Base-by-base conservation (phyloP, 2,113 vertebrate genomes). In the Erythrolamprus reginae region DNA sequence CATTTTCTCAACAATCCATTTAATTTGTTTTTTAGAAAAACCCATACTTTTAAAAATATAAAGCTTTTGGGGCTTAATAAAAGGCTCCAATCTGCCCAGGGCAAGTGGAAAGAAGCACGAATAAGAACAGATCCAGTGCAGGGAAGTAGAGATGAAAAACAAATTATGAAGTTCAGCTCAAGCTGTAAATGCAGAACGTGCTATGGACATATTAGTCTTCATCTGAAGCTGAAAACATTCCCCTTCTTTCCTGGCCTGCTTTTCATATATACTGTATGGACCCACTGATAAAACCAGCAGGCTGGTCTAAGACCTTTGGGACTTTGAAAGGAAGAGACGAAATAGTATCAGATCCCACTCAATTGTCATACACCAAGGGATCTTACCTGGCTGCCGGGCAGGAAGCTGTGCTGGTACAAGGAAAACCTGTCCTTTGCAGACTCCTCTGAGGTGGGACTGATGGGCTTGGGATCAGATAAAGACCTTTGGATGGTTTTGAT, bases 401-500 rank as follows among this genome's bases (percentile, higher is more conserved):
- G 95, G 95, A 98, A 97, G 24, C 98, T 97, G 92, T 98, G 98
- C 96, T 99, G 98, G 95, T 99, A 99, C 94, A 99, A 97, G 85
- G 98, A 98, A 96, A 99, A 99, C 90, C 98, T 98, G 96, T 98
- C 98, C 97, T 98, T 99, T 91, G 97, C 89, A 1, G 98, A 97
- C 88, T 99, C 99, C 88, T 99, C 99, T 8, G 98, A 98, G 0
- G 99, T 99, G 91, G 99, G 99, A 96, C 99, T 99, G 95, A 99
- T 98, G 95, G 99, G 99, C 93, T 99, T 99, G 87, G 99, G 99
- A 95, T 99, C 99, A 0, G 99, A 99, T 97, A 99, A 97, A 89
- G 99, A 99, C 88, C 99, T 98, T 94, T 99, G 99, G 94, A 99
- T 98, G 97, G 97, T 99, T 97, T 99, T 99, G 95, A 99, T 98